Evolutionary conservation across 2,113 vertebrate genomes (phyloP), one percentile per base, ranked within the genome.

Genomic region (Limnothrissa miodon): DNA sequence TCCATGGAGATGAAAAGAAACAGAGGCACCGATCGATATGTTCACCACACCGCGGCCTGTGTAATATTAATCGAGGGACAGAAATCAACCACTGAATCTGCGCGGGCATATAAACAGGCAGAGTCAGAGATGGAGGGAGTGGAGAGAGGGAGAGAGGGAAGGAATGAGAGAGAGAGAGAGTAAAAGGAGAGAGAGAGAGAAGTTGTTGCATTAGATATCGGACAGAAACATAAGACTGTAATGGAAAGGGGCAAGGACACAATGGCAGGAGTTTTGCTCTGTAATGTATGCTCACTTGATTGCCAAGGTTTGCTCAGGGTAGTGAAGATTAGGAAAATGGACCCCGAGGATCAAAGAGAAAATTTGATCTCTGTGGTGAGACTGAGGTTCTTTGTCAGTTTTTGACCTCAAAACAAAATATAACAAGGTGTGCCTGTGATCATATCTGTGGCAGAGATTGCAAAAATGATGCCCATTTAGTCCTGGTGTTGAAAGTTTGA

Each of bases 371-470:
- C 25, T 74, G 3, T 74, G 66, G 66, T 36, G 29, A 74, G 66
- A 42, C 42, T 42, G 42, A 33, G 66, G 29, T 36, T 74, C 33
- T 33, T 33, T 74, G 66, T 74, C 25, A 33, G 66, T 33, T 74
- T 74, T 74, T 36, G 29, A 74, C 66, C 66, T 74, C 66, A 74
- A 80, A 48, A 56, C n/a, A n/a, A 42, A 29, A 25, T 83, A 56
- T 83, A 83, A 86, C 82, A 83, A 83, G 70, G 80, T 83, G 46
- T 25, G 44, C 42, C 85, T 83, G 56, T 78, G 82, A 83, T 83
- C 82, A 70, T 74, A 15, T 36, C 66, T 74, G 66, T 74, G 66
- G 66, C 66, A 74, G 66, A 74, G 29, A 74, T 74, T 74, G 66
- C 33, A 17, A 13, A 74, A 74, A 74, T 74, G 29, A 74, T 36